phyloP scores from a whole-genome alignment of 2,113 vertebrate species.

The Microcebus tavaratra region DNA sequence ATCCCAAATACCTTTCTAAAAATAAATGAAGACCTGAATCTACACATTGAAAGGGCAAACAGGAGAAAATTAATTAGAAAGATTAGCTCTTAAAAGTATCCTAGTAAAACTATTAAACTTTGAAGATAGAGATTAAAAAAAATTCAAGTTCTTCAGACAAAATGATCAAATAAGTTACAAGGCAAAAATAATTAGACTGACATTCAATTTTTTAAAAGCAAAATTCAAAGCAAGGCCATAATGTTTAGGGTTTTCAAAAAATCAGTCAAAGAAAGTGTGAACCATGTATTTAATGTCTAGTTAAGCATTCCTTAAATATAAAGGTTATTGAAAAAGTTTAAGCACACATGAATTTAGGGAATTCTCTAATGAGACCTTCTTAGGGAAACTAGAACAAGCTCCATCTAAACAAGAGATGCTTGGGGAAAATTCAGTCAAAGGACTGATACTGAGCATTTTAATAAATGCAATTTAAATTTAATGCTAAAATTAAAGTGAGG shows the following conservation, averaged over 20 bases:
- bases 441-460: neutral
- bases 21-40: neutral
- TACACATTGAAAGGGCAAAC: neutral
- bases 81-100: neutral
- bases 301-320: neutral
- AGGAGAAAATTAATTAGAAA: neutral
- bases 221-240: neutral
- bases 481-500: neutral
- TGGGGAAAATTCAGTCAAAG: neutral
- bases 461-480: neutral
- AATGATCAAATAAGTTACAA: conserved; percentile 22
- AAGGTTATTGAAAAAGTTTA: neutral
- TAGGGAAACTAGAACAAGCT: neutral
- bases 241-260: neutral
- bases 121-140: neutral
- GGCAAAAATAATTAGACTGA: neutral
- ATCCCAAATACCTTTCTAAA: neutral
- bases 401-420: neutral
- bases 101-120: conserved; percentile 11
- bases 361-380: neutral
- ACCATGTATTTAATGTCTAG: neutral
- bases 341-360: neutral
- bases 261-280: neutral
- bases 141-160: neutral
- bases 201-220: neutral